Conservation (phyloP, 2,113 vertebrate genomes). For the Hyperopisus bebe region DNA sequence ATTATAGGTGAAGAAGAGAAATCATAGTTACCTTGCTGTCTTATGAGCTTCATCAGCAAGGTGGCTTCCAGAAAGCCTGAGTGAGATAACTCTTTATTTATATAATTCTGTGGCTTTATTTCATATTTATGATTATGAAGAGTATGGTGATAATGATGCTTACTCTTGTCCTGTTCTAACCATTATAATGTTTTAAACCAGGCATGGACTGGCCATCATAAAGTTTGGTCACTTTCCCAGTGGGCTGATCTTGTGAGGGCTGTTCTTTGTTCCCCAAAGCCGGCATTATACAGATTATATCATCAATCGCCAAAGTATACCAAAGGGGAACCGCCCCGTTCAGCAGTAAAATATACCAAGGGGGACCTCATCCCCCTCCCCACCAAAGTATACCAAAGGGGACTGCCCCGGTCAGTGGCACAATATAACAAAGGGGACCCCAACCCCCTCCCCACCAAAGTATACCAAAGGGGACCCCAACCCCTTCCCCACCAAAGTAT, state of each 20-base stretch:
- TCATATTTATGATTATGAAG: not conserved
- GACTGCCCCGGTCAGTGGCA: no score
- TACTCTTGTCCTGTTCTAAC: not conserved
- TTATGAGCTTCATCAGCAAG: slow-evolving; percentile 49
- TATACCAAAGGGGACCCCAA: not conserved
- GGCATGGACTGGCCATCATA: no score
- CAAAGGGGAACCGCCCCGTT: not conserved
- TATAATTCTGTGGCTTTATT: not conserved
- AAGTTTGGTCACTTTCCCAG: no score
- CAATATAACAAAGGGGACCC: no score
- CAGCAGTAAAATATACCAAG: not conserved
- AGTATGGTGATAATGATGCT: not conserved
- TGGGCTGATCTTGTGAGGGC: not conserved
- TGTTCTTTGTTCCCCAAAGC: not conserved
- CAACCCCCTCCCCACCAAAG: no score
- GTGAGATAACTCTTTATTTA: not conserved
- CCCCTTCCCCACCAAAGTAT: not conserved
- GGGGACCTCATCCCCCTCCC: not conserved
- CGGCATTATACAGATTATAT: not conserved
- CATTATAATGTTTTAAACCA: not conserved
- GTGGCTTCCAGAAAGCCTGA: slow-evolving; percentile 55
- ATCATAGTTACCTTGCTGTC: slow-evolving; percentile 50
- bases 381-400: no score
- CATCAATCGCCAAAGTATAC: not conserved
- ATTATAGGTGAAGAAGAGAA: not conserved